Conservation (phyloP, 2,888 invertebrate species). For the Orgyia antiqua region DNA sequence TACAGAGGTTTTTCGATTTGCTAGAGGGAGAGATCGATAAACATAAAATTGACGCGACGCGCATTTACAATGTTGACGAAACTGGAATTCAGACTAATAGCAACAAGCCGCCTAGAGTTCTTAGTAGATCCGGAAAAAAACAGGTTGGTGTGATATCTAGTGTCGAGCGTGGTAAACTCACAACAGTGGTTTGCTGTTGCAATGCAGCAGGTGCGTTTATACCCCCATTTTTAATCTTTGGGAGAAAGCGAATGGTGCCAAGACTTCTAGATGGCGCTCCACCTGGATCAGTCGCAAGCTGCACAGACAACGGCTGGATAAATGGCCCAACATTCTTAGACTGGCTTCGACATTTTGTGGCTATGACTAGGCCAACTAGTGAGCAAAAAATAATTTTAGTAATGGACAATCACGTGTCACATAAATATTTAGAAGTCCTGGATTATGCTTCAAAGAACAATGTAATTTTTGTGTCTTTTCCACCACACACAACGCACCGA, state of each 20-base stretch:
- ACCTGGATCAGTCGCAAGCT: constrained; percentile 15
- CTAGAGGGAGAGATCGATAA: not conserved
- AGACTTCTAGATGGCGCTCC: constrained; percentile 17
- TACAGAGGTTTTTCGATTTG: not conserved
- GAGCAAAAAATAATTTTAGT: constrained; percentile 23
- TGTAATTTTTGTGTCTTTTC: constrained; percentile 18
- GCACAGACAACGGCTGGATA: constrained; percentile 21
- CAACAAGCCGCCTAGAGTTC: constrained; percentile 16
- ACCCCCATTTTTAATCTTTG: constrained; percentile 21
- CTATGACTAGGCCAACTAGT: constrained; percentile 19
- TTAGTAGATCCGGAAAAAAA: constrained; percentile 17
- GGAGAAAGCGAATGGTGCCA: constrained; percentile 24
- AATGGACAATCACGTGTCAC: constrained; percentile 11
- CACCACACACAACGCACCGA: constrained; percentile 23
- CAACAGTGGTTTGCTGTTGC: constrained; percentile 18
- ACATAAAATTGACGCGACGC: not conserved
- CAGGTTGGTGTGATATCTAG: constrained; percentile 18
- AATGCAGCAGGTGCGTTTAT: constrained; percentile 25
- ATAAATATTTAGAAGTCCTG: constrained; percentile 20
- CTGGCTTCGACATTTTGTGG: constrained; percentile 26
- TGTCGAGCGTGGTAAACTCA: constrained; percentile 17
- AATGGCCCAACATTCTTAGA: constrained; percentile 22
- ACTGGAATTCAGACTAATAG: constrained; percentile 11
- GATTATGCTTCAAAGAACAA: constrained; percentile 15
- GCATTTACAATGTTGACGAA: constrained; percentile 13